Conservation (phyloP, 2,888 invertebrate genomes). For the Hermodice carunculata region DNA sequence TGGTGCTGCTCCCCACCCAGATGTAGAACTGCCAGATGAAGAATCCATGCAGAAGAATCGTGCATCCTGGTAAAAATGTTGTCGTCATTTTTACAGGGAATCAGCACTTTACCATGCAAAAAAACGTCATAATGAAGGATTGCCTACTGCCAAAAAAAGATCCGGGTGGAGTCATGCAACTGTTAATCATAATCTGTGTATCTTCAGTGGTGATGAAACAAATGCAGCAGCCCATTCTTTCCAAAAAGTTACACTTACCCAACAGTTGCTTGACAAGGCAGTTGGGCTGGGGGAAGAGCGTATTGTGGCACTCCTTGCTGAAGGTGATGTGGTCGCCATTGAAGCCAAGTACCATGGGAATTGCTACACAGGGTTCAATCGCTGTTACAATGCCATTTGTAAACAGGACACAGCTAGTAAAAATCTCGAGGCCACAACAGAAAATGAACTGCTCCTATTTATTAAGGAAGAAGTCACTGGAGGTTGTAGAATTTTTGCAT, state of each 20-base stretch:
- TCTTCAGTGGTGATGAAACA: no score
- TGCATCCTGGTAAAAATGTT: constrained; percentile 18
- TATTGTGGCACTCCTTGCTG: constrained; percentile 25
- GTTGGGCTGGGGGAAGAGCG: constrained; percentile 20
- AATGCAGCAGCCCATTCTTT: constrained; percentile 23
- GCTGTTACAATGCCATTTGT: constrained; percentile 16
- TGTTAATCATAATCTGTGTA: constrained; percentile 10
- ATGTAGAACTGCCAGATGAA: constrained; percentile 4
- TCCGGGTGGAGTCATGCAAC: not conserved
- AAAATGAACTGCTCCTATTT: constrained; percentile 31
- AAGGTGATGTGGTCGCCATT: constrained; percentile 26
- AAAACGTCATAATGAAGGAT: constrained; percentile 19
- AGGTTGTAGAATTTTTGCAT: constrained; percentile 23
- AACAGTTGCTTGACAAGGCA: constrained; percentile 22
- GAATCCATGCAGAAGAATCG: constrained; percentile 8
- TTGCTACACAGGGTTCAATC: constrained; percentile 28
- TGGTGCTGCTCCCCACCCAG: no score
- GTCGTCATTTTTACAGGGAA: constrained; percentile 18
- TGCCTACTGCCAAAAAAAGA: constrained; percentile 8
- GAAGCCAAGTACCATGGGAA: constrained; percentile 27
- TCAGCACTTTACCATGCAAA: constrained; percentile 22
- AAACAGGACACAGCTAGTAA: constrained; percentile 18
- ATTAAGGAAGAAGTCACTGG: constrained; percentile 31
- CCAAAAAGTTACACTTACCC: constrained; percentile 20
- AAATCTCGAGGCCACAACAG: constrained; percentile 23